phyloP scores from a whole-genome alignment of 2,113 vertebrate genomes.

The Clarias batrachus region DNA sequence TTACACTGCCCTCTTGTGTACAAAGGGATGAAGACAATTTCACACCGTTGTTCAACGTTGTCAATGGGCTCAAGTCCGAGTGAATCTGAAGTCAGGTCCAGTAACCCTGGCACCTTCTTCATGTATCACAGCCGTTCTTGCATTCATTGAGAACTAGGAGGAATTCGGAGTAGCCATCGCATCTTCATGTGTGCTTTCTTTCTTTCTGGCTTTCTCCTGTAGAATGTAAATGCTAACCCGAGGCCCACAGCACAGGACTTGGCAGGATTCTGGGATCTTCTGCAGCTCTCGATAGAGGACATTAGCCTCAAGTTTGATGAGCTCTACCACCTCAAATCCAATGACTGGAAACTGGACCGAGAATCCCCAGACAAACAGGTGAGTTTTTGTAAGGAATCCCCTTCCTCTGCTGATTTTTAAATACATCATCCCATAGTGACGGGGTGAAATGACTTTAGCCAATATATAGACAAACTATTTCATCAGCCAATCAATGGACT shows the following conservation, averaged over 20 bases:
- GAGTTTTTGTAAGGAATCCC: not conserved
- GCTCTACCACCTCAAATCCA: constrained; percentile 97
- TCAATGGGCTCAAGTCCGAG: not conserved
- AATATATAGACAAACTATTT: not conserved
- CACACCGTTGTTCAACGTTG: not conserved
- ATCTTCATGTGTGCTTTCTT: not conserved
- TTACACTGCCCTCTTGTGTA: constrained; percentile 48
- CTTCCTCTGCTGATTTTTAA: not conserved
- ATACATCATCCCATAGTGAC: not conserved
- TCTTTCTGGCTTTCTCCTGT: constrained; percentile 2
- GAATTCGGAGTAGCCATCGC: not conserved
- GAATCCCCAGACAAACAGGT: constrained; percentile 88
- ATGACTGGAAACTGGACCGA: constrained; percentile 85
- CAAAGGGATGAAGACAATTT: not conserved
- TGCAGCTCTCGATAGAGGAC: constrained; percentile 99
- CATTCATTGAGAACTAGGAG: not conserved
- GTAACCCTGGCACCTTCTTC: not conserved
- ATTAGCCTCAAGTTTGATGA: constrained; percentile 99
- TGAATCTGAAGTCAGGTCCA: not conserved
- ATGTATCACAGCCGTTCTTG: not conserved
- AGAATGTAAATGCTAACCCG: constrained; percentile 93
- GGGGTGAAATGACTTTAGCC: not conserved
- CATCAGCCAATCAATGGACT: not conserved
- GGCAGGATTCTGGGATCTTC: constrained; percentile 98
- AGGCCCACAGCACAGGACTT: constrained; percentile 95